Percentiles rank a stretch among this genome's conserved stretches.
Conservation (phyloP, 2,113 vertebrate species). For the Nerophis lumbriciformis region DNA sequence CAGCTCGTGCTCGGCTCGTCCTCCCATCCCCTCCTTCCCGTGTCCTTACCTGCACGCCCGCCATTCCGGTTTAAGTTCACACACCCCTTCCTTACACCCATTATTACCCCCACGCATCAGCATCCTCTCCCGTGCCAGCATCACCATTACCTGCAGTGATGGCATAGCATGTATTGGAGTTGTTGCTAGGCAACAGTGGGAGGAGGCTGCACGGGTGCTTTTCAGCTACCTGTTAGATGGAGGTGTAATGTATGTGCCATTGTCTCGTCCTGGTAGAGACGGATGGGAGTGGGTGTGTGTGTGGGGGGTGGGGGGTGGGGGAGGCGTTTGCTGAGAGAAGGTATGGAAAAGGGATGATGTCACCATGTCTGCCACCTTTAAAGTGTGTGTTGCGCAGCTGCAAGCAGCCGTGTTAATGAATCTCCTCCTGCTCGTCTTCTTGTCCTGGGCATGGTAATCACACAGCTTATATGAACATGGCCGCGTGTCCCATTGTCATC, state of each 20-base stretch:
- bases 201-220: slow-evolving; percentile 38
- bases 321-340: slow-evolving; percentile 20
- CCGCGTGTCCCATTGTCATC: slow-evolving; percentile 47
- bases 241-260: slow-evolving; percentile 21
- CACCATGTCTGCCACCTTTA: slow-evolving; percentile 62
- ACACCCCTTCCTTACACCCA: slow-evolving; percentile 1
- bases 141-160: slow-evolving; percentile 37
- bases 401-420: neutral
- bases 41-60: slow-evolving; percentile 23
- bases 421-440: neutral
- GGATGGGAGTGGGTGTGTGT: slow-evolving; percentile 16
- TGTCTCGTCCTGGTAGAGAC: slow-evolving; percentile 57
- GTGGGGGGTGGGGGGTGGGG: neutral
- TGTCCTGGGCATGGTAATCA: slow-evolving; percentile 17
- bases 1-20: slow-evolving; percentile 42
- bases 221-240: slow-evolving; percentile 62
- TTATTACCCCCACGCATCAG: slow-evolving; percentile 1
- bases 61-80: slow-evolving; percentile 3
- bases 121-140: neutral
- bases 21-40: neutral
- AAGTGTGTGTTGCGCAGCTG: slow-evolving; percentile 4
- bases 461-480: slow-evolving; percentile 8
- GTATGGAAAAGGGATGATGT: slow-evolving; percentile 64
- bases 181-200: slow-evolving; percentile 62
- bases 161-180: slow-evolving; percentile 49